Evolutionary conservation across 2,113 vertebrate species (phyloP).

Genomic region (Motacilla tschutschensis): DNA sequence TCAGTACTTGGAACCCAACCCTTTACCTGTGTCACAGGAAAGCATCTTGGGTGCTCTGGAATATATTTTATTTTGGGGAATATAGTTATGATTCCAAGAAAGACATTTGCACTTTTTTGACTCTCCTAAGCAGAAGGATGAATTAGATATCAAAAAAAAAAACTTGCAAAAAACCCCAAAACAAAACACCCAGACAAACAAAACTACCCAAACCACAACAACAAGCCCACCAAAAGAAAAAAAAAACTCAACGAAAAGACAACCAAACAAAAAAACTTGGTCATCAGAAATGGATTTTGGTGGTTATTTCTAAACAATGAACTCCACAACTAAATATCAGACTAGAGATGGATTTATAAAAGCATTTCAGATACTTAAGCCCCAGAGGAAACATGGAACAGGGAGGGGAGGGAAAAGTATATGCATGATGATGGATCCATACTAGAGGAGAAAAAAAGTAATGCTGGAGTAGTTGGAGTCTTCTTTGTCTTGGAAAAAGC

Average conservation of each 20-base stretch:
- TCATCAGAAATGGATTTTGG: not conserved
- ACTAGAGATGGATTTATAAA: not conserved
- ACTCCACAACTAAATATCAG: not conserved
- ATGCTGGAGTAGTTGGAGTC: not conserved
- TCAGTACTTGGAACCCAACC: rapidly evolving
- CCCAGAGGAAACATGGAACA: not conserved
- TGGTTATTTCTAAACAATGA: not conserved
- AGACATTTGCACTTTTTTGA: not conserved
- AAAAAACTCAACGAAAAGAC: not conserved
- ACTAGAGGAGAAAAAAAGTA: not conserved
- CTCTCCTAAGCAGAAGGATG: not conserved
- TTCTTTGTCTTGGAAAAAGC: not conserved
- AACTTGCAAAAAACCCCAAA: no score
- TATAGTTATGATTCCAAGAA: not conserved
- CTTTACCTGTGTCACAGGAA: not conserved
- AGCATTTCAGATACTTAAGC: not conserved
- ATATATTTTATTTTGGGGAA: not conserved
- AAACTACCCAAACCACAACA: not conserved
- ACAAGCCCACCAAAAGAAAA: not conserved
- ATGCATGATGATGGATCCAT: not conserved
- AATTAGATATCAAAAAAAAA: not conserved
- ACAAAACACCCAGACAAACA: not conserved
- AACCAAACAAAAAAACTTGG: not conserved
- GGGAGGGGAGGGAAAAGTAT: not conserved
- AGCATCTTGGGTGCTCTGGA: not conserved